Percentiles rank a stretch among this genome's conserved stretches.
Evolutionary conservation across 2,113 vertebrate species (phyloP).

Genomic region (Xyrauchen texanus): DNA sequence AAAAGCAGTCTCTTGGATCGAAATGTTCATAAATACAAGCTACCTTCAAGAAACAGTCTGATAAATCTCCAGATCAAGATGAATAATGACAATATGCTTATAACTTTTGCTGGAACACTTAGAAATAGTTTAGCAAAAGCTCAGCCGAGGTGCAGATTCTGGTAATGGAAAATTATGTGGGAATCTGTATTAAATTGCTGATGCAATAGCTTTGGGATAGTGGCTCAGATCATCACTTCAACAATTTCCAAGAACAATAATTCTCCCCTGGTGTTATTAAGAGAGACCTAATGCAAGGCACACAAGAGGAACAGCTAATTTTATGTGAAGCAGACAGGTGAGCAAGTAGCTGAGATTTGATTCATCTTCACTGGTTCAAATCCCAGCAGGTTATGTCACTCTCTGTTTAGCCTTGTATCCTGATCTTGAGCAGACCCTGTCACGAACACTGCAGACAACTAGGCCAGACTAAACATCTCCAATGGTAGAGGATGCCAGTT

Average conservation of each 20-base stretch:
- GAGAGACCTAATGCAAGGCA: not conserved
- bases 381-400: constrained; percentile 4
- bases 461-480: constrained; percentile 41
- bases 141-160: constrained; percentile 8
- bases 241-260: not conserved
- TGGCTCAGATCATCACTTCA: constrained; percentile 8
- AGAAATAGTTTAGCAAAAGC: not conserved
- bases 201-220: constrained; percentile 18
- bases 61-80: not conserved
- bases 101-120: not conserved
- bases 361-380: not conserved
- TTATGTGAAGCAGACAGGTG: not conserved
- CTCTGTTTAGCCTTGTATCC: constrained; percentile 23
- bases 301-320: not conserved
- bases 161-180: not conserved
- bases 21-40: not conserved
- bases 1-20: not conserved
- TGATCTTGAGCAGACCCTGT: constrained; percentile 7
- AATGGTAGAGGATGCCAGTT: constrained; percentile 40
- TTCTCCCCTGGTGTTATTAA: constrained; percentile 16
- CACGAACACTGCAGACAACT: not conserved
- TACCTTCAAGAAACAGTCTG: not conserved
- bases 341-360: not conserved
- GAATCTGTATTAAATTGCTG: constrained; percentile 18
- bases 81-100: not conserved